These are phyloP conservation scores for Ophion costatus DNA, from an alignment of 2,888 invertebrate species.

Conservation along the genomic window DNA sequence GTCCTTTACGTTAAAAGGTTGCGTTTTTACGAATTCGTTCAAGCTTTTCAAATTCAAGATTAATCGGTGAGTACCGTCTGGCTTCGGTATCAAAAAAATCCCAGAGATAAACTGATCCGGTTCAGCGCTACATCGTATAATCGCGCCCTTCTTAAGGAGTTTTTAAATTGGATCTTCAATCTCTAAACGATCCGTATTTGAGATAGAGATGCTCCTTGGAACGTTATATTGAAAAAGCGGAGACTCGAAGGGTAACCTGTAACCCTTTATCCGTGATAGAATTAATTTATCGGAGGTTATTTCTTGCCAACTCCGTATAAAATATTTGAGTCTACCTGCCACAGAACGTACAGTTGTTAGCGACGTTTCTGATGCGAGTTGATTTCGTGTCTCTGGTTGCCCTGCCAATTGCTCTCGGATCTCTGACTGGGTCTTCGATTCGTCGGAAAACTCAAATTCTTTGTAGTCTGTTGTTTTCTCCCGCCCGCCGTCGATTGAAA, in stretches of 20 bases:
- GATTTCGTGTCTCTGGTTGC: neutral
- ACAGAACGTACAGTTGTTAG: constrained; percentile 37
- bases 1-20: constrained; percentile 4
- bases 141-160: constrained; percentile 27
- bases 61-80: neutral
- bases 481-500: neutral
- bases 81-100: constrained; percentile 17
- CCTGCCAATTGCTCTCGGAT: neutral
- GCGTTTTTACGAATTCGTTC: neutral
- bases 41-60: constrained; percentile 1
- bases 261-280: constrained; percentile 45
- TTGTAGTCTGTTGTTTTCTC: neutral
- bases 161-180: neutral
- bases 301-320: constrained; percentile 13
- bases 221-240: neutral
- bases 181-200: neutral
- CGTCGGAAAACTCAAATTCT: neutral
- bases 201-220: neutral
- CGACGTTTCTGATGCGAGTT: constrained; percentile 4
- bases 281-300: constrained; percentile 40
- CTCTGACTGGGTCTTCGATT: neutral
- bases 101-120: constrained; percentile 48
- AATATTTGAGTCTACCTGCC: constrained; percentile 43
- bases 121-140: constrained; percentile 13
- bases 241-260: constrained; percentile 34